These are phyloP conservation scores for Porites lutea DNA, from an alignment of 64 coral and sea anemone species.

Conservation along the genomic window DNA sequence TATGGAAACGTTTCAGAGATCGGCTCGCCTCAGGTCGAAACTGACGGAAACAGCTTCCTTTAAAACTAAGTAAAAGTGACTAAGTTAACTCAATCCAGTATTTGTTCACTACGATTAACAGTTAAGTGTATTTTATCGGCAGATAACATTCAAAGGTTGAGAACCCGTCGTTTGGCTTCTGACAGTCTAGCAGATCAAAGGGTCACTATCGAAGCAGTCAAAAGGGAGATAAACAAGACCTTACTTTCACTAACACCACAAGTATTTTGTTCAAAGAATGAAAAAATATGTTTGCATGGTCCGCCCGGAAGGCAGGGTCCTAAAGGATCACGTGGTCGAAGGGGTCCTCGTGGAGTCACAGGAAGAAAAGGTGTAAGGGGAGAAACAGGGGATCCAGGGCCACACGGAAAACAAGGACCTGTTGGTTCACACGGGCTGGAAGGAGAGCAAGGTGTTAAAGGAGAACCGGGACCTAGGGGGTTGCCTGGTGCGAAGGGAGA, in stretches of 20 bases:
- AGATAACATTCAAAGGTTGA: not conserved
- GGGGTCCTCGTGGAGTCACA: not conserved
- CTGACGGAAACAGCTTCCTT: too few species aligned
- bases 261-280: not conserved
- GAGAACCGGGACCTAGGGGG: not conserved
- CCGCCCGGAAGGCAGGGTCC: conserved; percentile 32
- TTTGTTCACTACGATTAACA: too few species aligned
- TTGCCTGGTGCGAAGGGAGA: conserved; percentile 41
- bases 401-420: too few species aligned
- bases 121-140: not conserved
- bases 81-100: too few species aligned
- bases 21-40: too few species aligned
- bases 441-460: too few species aligned
- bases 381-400: not conserved
- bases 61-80: too few species aligned
- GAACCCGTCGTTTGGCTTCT: not conserved
- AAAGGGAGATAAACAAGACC: not conserved
- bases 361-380: not conserved
- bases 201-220: not conserved
- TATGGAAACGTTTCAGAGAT: too few species aligned
- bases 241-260: not conserved
- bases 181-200: not conserved
- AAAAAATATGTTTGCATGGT: conserved; percentile 4
- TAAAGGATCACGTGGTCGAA: conserved; percentile 27
- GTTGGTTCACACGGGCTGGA: too few species aligned